These are phyloP conservation scores for Prinia subflava DNA, from an alignment of 2,113 vertebrate species.

Conservation along the genomic window DNA sequence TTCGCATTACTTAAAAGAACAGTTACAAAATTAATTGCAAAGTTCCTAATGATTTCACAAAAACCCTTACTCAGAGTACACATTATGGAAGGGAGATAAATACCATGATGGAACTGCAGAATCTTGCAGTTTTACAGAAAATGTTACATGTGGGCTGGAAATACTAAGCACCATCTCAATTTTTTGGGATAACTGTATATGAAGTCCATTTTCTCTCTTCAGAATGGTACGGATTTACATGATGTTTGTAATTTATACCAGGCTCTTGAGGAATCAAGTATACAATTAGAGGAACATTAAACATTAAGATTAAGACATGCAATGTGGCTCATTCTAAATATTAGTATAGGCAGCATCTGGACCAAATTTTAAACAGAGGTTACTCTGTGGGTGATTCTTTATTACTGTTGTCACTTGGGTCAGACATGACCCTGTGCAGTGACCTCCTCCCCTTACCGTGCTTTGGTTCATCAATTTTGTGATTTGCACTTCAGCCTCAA, in stretches of 20 bases:
- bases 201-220: background rate
- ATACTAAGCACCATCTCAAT: background rate
- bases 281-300: background rate
- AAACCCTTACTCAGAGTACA: background rate
- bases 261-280: background rate
- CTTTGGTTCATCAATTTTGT: background rate
- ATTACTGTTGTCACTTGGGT: background rate
- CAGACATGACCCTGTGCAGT: background rate
- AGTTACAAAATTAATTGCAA: background rate
- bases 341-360: background rate
- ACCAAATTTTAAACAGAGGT: background rate
- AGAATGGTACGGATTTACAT: background rate
- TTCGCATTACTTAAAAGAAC: background rate
- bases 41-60: background rate
- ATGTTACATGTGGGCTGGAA: background rate
- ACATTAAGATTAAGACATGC: background rate
- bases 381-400: background rate
- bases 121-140: background rate
- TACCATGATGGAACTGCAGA: background rate
- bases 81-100: background rate
- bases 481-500: background rate
- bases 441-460: background rate
- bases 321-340: background rate
- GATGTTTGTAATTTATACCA: background rate
- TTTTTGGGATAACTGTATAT: background rate